Percentiles rank a stretch among this genome's conserved stretches.
These are phyloP conservation scores for Ailurus styani DNA, from an alignment of 2,113 vertebrate genomes.

Conservation along the genomic window DNA sequence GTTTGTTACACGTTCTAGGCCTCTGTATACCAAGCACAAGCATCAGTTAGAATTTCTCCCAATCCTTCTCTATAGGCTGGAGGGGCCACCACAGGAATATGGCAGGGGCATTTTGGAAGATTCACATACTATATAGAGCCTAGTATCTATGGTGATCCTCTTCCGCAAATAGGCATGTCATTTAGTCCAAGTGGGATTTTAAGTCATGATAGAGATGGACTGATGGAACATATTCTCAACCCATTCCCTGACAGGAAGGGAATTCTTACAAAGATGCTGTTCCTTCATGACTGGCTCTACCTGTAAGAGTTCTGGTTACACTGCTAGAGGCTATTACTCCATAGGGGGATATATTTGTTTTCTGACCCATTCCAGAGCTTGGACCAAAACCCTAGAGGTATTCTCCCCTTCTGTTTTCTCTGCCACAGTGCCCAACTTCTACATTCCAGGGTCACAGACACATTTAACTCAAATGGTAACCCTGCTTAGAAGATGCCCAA, in stretches of 20 bases:
- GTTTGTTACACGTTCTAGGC: not conserved
- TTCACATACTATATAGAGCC: not conserved
- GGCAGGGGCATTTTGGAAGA: not conserved
- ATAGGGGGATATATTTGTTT: not conserved
- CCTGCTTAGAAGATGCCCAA: not conserved
- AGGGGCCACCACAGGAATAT: not conserved
- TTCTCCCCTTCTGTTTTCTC: not conserved
- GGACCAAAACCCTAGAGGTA: not conserved
- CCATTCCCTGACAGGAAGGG: not conserved
- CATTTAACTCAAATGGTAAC: not conserved
- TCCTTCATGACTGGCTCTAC: not conserved
- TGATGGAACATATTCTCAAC: not conserved
- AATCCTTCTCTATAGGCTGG: not conserved
- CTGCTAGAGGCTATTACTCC: not conserved
- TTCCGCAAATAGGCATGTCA: not conserved
- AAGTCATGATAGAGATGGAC: not conserved
- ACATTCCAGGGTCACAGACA: not conserved
- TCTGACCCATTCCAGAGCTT: not conserved
- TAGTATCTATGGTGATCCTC: not conserved
- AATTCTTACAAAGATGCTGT: not conserved
- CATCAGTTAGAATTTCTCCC: not conserved
- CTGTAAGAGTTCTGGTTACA: not conserved
- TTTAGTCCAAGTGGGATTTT: not conserved
- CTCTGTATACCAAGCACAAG: not conserved
- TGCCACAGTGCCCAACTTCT: not conserved